Evolutionary conservation across 2,113 vertebrate species (phyloP).

Genomic region (Nibea albiflora): DNA sequence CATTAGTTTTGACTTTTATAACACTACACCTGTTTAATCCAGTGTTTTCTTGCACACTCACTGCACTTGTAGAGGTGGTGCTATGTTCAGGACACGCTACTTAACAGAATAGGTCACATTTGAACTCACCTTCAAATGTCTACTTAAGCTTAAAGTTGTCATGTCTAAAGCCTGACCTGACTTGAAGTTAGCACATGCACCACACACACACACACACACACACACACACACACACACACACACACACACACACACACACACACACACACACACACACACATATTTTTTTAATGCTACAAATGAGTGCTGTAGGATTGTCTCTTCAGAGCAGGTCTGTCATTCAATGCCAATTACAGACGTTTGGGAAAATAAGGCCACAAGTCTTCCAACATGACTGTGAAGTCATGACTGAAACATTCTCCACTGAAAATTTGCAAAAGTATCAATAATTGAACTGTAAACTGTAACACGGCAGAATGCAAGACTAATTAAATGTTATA

Average conservation of each 20-base stretch:
- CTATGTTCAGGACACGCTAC: neutral
- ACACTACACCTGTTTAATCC: neutral
- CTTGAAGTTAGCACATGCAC: neutral
- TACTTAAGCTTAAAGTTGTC: constrained; percentile 41
- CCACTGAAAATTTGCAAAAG: neutral
- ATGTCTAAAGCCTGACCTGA: constrained; percentile 47
- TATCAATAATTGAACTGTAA: neutral
- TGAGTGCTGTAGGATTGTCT: constrained; percentile 13
- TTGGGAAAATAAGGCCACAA: constrained; percentile 7
- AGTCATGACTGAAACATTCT: constrained; percentile 4
- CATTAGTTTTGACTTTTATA: neutral
- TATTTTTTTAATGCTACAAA: too few relatives aligned
- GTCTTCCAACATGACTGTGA: constrained; percentile 4
- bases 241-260: too few relatives aligned
- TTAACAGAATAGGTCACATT: constrained; percentile 20
- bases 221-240: neutral
- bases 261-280: too few relatives aligned
- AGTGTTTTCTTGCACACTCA: neutral
- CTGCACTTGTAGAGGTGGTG: neutral
- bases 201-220: neutral
- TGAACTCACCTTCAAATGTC: constrained; percentile 40
- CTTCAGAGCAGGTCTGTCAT: constrained; percentile 24
- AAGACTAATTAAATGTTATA: neutral
- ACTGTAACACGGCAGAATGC: neutral
- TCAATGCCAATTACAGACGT: constrained; percentile 49